Base-by-base conservation (phyloP, 2,797 vertebrate genomes). In the Trachurus trachurus region DNA sequence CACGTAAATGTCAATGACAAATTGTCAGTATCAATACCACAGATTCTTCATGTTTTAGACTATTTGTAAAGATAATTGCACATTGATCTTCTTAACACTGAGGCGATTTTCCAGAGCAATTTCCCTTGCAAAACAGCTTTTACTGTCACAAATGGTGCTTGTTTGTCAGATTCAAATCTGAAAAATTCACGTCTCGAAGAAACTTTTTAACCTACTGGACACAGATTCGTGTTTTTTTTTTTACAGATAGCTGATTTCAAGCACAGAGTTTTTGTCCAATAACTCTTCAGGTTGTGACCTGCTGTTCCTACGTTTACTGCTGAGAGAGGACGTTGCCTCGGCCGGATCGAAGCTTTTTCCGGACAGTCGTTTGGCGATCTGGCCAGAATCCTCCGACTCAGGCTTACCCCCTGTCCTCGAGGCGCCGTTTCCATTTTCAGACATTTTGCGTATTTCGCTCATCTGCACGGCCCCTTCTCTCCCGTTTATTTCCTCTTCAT, bases 241-340 rank as follows among this genome's bases (percentile, higher is more conserved):
- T 90, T 88, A 95, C 84, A 96, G 76, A 62, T 86, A 93, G 79
- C 94, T 96, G 80, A 95, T 95, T 82, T 95, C 89, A 21, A 95
- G 87, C 16, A 82, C 85, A 0, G 82, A 69, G 61, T 64, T 81
- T 61, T 85, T 80, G 9, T 91, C 89, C 11, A 5, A 39, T 5
- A 71, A 12, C 15, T 84, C 81, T 37, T 94, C 88, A 1, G 82
- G 50, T 17, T 81, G 62, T 16, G 81, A 79, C 77, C 62, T 80
- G 53, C 67, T 68, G 56, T 58, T 87, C 47, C 49, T 64, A 3
- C 49, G 56, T 49, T 80, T 84, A 16, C 70, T 74, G 64, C 21
- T 53, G 26, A 52, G 10, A 40, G 73, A 31, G 19, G 75, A 75
- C 15, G 42, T 39, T 5, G 42, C 39, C 49, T 74, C 60, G 19